A percentile compares a stretch with the other conserved stretches of the same genome.
These are phyloP conservation scores for Lasioglossum leucozonium DNA, from an alignment of 2,888 invertebrate genomes.

Conservation along the genomic window DNA sequence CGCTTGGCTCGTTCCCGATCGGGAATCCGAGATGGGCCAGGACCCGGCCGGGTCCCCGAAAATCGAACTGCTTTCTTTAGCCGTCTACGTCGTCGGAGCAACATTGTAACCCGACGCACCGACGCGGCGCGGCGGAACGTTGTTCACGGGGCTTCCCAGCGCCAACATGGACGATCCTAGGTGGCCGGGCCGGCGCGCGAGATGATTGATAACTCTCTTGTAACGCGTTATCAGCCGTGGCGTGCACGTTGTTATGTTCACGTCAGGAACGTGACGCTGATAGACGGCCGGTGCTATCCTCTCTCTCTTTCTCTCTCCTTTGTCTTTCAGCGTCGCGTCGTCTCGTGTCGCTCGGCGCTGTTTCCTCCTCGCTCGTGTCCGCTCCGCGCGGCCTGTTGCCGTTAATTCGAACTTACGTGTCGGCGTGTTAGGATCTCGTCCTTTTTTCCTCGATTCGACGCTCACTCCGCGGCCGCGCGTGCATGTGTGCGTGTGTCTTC, in stretches of 20 bases:
- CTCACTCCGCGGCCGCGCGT: slow-evolving; percentile 14
- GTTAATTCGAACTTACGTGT: slow-evolving; percentile 77
- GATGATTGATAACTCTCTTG: slow-evolving; percentile 80
- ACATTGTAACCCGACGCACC: slow-evolving; percentile 55
- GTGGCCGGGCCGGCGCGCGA: slow-evolving; percentile 67
- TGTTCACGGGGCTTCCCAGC: slow-evolving; percentile 53
- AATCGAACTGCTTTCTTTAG: slow-evolving; percentile 23
- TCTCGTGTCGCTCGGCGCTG: slow-evolving; percentile 3
- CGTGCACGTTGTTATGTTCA: slow-evolving; percentile 78
- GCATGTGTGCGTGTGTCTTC: too few species aligned
- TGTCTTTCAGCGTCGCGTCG: slow-evolving; percentile 35
- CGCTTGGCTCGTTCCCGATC: slow-evolving; percentile 49
- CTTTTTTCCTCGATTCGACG: slow-evolving; percentile 17
- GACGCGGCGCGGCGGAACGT: background rate
- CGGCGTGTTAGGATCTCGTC: slow-evolving; percentile 66
- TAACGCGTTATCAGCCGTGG: slow-evolving; percentile 73
- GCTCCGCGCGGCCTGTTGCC: slow-evolving; percentile 69
- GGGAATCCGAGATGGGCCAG: slow-evolving; percentile 47
- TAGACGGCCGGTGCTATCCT: slow-evolving; percentile 65
- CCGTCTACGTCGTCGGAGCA: slow-evolving; percentile 6
- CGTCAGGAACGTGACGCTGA: slow-evolving; percentile 74
- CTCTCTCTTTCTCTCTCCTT: slow-evolving; percentile 37
- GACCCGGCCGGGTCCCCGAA: slow-evolving; percentile 43
- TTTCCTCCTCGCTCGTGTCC: slow-evolving; percentile 42
- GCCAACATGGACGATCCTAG: slow-evolving; percentile 67